Evolutionary conservation across 2,888 invertebrate species (phyloP).

Genomic region (Nemoura dubitans): DNA sequence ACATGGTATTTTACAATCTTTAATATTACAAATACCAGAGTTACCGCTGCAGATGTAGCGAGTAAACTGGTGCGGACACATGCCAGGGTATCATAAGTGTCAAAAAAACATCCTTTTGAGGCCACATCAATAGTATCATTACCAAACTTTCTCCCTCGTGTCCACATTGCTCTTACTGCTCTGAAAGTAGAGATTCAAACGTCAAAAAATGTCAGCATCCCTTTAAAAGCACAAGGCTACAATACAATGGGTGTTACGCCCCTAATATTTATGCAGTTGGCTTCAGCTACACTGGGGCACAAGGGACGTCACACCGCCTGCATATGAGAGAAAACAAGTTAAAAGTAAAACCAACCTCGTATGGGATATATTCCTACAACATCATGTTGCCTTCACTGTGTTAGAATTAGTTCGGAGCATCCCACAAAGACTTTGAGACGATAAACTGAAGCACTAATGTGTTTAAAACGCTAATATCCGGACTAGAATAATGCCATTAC

Average conservation of each 20-base stretch:
- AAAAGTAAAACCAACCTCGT: neutral
- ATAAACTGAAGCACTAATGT: neutral
- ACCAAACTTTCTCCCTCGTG: constrained; percentile 56
- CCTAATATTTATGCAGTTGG: neutral
- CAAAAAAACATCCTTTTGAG: constrained; percentile 61
- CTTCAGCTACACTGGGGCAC: neutral
- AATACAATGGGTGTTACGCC: neutral
- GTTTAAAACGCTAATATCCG: constrained; percentile 12
- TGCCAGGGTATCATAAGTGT: constrained; percentile 60
- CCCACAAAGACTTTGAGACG: constrained; percentile 1
- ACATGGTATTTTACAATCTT: constrained; percentile 62
- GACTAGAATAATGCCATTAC: constrained; percentile 7
- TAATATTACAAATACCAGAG: constrained; percentile 57
- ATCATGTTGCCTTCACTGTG: neutral
- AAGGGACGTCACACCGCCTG: neutral
- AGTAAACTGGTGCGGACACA: constrained; percentile 62
- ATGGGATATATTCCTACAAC: neutral
- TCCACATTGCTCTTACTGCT: constrained; percentile 48
- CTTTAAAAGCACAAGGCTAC: neutral
- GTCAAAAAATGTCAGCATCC: neutral
- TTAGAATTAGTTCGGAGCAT: neutral
- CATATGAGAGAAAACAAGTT: neutral
- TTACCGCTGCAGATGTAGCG: constrained; percentile 59
- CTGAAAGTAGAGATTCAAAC: neutral
- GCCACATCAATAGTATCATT: constrained; percentile 61